Evolutionary conservation across 2,888 invertebrate genomes (phyloP), one percentile per base, ranked within the genome.

Genomic region (Ephialtes manifestator): DNA sequence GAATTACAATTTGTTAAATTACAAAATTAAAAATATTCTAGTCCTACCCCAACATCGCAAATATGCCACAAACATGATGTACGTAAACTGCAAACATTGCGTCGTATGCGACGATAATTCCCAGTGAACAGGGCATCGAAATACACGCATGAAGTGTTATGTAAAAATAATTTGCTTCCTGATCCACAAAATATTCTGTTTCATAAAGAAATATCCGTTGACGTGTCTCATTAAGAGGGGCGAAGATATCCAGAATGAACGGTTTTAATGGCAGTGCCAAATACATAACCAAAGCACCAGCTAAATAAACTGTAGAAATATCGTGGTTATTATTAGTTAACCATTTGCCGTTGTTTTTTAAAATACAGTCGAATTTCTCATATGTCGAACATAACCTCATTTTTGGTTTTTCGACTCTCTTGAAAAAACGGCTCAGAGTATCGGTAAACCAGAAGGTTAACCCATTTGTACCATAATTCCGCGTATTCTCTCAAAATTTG

Each of bases 1-100:
- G n/a, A n/a, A n/a, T n/a, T n/a, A n/a, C n/a, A n/a, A n/a, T n/a
- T n/a, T n/a, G n/a, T n/a, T n/a, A n/a, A 65, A 10, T 4, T 65
- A 20, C 35, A 39, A 8, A 31, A 31, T 31, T n/a, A n/a, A n/a
- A n/a, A n/a, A n/a, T n/a, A n/a, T 31, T 31, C 5, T 18, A 18
- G 0, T 20, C 75, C 31, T 85, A 88, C 89, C 88, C 88, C 24
- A 88, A 71, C 13, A 87, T 68, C 0, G 78, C 76, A 31, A 89
- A 86, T 8, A 89, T 24, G 7, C 72, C 86, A 60, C 89, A 89
- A 18, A 80, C 83, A 65, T 88, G 86, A 63, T 87, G 87, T 2
- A 87, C 88, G 8, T 85, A 65, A 7, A 84, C 78, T 65, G 84
- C 81, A 4, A 86, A 86, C 76, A 82, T 86, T 0, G 81, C 46